Conservation (phyloP, 35 echinoderm and acorn worm species). For the Amphiura filiformis region DNA sequence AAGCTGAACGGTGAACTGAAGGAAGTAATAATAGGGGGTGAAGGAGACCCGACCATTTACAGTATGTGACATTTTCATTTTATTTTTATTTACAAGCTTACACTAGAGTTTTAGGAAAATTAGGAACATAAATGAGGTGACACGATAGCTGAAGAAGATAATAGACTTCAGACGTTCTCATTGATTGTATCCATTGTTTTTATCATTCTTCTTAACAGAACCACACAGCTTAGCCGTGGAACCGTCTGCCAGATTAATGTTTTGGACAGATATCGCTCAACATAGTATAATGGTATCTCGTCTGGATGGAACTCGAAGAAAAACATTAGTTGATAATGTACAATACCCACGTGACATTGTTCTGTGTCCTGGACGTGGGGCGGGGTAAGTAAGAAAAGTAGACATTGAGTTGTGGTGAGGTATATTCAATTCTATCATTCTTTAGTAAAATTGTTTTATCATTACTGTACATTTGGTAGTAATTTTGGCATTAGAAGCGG, state of each 20-base stretch:
- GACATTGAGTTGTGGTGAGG: too few species aligned
- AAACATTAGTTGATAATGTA: conserved; percentile 34
- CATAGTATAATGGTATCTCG: conserved; percentile 36
- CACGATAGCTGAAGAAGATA: background rate
- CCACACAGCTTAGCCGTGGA: conserved; percentile 73
- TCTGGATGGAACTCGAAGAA: conserved; percentile 53
- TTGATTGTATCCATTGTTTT: too few species aligned
- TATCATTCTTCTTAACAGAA: too few species aligned
- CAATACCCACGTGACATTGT: conserved; percentile 59
- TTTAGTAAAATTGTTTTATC: too few species aligned
- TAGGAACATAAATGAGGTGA: background rate
- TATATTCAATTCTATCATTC: too few species aligned
- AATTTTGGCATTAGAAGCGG: too few species aligned
- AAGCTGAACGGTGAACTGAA: conserved; percentile 49
- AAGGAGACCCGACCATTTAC: conserved; percentile 13
- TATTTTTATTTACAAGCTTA: too few species aligned
- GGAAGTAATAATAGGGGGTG: conserved; percentile 41
- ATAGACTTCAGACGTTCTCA: too few species aligned
- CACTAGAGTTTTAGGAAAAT: background rate
- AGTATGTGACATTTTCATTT: background rate
- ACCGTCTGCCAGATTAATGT: conserved; percentile 45
- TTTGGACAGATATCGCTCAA: conserved; percentile 53
- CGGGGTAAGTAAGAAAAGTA: conserved; percentile 43
- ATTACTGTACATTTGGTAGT: too few species aligned
- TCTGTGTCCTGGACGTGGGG: conserved; percentile 28